These are phyloP conservation scores for Myodes glareolus DNA, from an alignment of 2,113 vertebrate genomes.

Conservation along the genomic window DNA sequence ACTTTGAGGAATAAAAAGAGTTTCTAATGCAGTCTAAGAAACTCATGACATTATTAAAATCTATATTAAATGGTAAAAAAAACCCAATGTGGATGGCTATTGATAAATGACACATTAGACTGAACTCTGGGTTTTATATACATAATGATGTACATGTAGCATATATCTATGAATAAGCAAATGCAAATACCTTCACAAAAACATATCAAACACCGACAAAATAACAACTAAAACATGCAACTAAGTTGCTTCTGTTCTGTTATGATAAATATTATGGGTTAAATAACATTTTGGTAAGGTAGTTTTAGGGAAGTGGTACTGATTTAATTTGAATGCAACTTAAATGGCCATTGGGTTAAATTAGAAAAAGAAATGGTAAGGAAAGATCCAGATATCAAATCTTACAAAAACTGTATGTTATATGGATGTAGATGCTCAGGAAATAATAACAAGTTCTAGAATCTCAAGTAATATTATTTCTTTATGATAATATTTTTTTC, in stretches of 20 bases:
- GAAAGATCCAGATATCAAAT: accelerated
- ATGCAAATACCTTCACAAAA: not conserved
- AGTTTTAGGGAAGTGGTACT: accelerated
- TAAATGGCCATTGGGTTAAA: not conserved
- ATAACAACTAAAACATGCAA: not conserved
- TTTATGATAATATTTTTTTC: not conserved
- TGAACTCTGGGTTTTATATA: no score
- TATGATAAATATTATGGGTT: not conserved
- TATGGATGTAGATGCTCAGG: not conserved
- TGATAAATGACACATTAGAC: no score
- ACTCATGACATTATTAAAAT: no score
- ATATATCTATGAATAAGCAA: not conserved
- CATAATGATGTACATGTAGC: no score
- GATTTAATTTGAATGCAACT: not conserved
- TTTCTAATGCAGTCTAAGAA: no score
- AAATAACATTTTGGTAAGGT: not conserved
- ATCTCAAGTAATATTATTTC: not conserved
- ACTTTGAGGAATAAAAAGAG: no score
- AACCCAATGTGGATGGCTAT: no score
- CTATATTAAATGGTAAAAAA: no score
- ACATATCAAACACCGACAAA: not conserved
- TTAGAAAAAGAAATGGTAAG: not conserved
- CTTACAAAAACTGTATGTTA: accelerated
- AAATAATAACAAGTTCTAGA: accelerated
- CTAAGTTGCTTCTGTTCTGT: not conserved